These are phyloP conservation scores for Nemurella pictetii DNA, from an alignment of 2,888 invertebrate genomes.

Conservation along the genomic window DNA sequence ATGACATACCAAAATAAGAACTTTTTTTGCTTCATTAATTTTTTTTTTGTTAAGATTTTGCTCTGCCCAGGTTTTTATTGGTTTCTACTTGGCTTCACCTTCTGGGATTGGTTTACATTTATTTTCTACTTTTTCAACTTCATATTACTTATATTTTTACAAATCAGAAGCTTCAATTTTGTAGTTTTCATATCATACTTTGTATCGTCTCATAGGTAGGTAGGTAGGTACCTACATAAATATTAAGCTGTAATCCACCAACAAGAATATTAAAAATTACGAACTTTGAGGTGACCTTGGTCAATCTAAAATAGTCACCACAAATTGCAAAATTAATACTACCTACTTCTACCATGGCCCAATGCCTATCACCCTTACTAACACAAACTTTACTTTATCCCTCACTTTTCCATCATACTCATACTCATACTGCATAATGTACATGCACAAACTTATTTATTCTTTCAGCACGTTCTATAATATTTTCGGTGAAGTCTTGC, in stretches of 20 bases:
- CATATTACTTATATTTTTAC: constrained; percentile 33
- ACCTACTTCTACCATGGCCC: no score
- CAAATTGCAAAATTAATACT: not conserved
- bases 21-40: not conserved
- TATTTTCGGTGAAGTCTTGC: not conserved
- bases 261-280: no score
- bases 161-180: constrained; percentile 27
- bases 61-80: not conserved
- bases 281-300: no score
- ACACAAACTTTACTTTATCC: not conserved
- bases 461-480: not conserved
- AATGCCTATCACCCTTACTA: not conserved
- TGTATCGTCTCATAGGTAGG: no score
- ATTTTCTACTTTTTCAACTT: not conserved
- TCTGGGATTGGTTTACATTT: not conserved
- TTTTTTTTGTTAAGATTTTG: not conserved
- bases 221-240: no score
- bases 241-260: no score
- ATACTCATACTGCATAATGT: not conserved
- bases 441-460: not conserved
- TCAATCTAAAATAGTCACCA: no score
- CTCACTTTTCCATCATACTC: not conserved
- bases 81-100: not conserved
- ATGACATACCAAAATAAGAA: constrained; percentile 11
- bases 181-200: not conserved